phyloP scores from a whole-genome alignment of 2,113 vertebrate genomes.

The Anguilla japonica region DNA sequence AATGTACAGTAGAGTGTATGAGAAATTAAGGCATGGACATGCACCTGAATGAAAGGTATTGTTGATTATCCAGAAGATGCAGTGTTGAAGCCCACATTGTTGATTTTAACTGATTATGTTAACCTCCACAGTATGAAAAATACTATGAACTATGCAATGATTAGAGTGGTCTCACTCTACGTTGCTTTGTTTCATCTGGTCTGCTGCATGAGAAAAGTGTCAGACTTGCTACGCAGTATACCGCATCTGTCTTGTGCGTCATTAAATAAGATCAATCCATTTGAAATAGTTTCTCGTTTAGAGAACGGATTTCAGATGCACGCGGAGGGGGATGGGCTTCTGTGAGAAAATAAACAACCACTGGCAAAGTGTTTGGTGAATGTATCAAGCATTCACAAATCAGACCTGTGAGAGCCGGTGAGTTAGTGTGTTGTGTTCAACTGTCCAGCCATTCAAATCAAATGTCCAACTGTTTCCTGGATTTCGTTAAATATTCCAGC shows the following conservation, averaged over 20 bases:
- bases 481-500: background rate
- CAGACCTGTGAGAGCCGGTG: background rate
- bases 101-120: slow-evolving; percentile 7
- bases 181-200: background rate
- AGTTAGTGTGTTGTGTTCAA: too few relatives aligned
- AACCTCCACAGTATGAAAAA: background rate
- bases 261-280: background rate
- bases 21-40: background rate
- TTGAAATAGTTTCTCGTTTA: background rate
- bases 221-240: background rate
- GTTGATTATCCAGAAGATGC: background rate
- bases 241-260: background rate
- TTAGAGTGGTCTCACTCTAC: background rate
- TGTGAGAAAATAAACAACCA: background rate
- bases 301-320: background rate
- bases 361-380: background rate
- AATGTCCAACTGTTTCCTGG: background rate
- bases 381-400: background rate
- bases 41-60: background rate
- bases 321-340: background rate
- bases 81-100: background rate
- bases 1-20: slow-evolving; percentile 35
- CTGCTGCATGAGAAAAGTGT: background rate
- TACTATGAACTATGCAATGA: background rate
- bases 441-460: too few relatives aligned